Base-by-base conservation (phyloP, 2,888 invertebrate species). In the Lithosia quadra region DNA sequence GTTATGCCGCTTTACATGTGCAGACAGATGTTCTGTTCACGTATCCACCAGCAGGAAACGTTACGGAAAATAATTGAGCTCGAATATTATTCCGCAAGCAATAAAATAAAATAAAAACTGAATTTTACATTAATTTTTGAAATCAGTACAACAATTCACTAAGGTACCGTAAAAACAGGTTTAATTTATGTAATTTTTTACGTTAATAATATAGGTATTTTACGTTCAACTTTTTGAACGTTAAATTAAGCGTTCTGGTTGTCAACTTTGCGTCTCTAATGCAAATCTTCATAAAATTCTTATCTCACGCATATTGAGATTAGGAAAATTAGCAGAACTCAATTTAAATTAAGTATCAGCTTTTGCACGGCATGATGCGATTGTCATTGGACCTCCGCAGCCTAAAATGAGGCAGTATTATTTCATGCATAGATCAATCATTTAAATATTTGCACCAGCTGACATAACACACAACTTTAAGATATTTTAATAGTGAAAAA, bases 21-120 rank as follows among this genome's bases (percentile, higher is more conserved):
- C 70, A 75, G 76, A 78, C 72, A 74, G 75, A 80, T 74, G 78
- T 67, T 75, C 73, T 74, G 78, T 67, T 75, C 73, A 81, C 77
- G 72, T 81, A 74, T 74, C 74, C 76, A 75, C 65, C 67, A 77
- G 67, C 68, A 80, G 84, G 82, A 86, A 84, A 77, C 78, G 63
- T 72, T 74, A 76, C 76, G 76, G 77, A 80, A 83, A 80, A 77
- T 80, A 43, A 74, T 69, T 68, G 59, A 71, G 21, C 63, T 34
- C 56, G 53, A 67, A 63, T 33, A 24, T 69, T 73, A 67, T 80
- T 82, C 76, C 73, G 71, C 74, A 71, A 73, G 63, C 55, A 69
- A 56, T 63, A 49, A 49, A 49, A 49, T 9, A 1, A 49, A 49
- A 49, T 15, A 5, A 13, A 15, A 15, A 43, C 18, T 43, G 43